Evolutionary conservation across 2,888 invertebrate species (phyloP).

Genomic region (Acrocyrtus sp.): DNA sequence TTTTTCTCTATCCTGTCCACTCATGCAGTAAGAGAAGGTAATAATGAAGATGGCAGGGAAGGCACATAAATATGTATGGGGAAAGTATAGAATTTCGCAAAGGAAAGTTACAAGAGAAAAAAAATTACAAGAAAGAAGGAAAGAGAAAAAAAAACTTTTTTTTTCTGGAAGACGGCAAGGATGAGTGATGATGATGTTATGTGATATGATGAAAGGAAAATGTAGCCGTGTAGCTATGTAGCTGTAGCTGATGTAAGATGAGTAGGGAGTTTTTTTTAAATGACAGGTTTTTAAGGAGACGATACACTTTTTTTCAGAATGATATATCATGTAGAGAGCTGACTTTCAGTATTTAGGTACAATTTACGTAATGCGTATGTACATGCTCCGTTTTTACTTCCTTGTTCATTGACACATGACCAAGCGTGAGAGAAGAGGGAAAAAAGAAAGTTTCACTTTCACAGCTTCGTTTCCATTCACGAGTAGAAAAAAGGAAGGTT

Average conservation of each 20-base stretch:
- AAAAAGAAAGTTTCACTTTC: constrained; percentile 35
- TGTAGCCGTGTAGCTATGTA: neutral
- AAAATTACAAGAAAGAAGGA: neutral
- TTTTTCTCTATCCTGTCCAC: constrained; percentile 25
- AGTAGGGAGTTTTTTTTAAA: neutral
- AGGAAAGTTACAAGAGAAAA: neutral
- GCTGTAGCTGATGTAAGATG: neutral
- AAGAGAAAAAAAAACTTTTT: neutral
- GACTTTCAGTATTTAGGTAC: neutral
- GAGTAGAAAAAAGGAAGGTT: neutral
- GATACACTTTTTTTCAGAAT: too few relatives aligned
- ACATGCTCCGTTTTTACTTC: constrained; percentile 4
- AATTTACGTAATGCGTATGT: neutral
- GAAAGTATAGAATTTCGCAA: neutral
- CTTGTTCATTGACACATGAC: constrained; percentile 28
- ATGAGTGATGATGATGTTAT: constrained; percentile 17
- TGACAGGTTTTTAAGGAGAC: neutral
- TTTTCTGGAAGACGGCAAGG: neutral
- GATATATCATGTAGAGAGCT: too few relatives aligned
- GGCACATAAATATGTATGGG: too few relatives aligned
- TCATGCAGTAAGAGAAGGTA: constrained; percentile 18
- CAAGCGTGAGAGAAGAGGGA: constrained; percentile 38
- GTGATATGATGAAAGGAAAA: constrained; percentile 4
- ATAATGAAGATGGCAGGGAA: neutral
- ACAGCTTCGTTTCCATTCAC: neutral